Percentiles rank a stretch among this genome's conserved stretches.
These are phyloP conservation scores for Argyresthia goedartella DNA, from an alignment of 2,888 invertebrate genomes.

Conservation along the genomic window DNA sequence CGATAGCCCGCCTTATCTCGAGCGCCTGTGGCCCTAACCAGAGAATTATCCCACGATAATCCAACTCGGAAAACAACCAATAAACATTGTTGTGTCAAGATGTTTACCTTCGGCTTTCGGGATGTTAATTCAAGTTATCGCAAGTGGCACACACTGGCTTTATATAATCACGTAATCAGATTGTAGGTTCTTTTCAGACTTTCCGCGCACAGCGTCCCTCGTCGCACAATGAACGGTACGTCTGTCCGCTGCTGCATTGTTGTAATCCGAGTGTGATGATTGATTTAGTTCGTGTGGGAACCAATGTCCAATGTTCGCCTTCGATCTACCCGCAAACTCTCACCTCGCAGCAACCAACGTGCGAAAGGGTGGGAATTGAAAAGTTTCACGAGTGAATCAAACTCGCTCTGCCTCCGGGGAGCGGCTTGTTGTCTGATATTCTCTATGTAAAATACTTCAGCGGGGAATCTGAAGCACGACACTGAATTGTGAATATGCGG, in stretches of 20 bases:
- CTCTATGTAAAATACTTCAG: conserved; percentile 25
- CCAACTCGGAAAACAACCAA: conserved; percentile 57
- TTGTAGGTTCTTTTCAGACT: conserved; percentile 20
- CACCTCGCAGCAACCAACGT: background rate
- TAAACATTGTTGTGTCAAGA: conserved; percentile 52
- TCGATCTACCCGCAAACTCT: background rate
- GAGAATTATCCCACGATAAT: conserved; percentile 48
- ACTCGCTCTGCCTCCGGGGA: conserved; percentile 23
- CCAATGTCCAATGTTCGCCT: background rate
- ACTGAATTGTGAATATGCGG: background rate
- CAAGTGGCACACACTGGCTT: conserved; percentile 29
- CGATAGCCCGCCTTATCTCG: conserved; percentile 28
- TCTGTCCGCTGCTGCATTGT: background rate
- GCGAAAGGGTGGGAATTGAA: background rate
- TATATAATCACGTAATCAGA: conserved; percentile 45
- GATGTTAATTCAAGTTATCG: conserved; percentile 50
- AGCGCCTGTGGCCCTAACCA: conserved; percentile 33
- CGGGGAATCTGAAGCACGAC: conserved; percentile 27
- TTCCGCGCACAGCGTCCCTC: background rate
- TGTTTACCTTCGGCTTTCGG: conserved; percentile 42
- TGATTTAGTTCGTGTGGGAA: background rate
- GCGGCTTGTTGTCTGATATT: conserved; percentile 31
- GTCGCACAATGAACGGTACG: conserved; percentile 1
- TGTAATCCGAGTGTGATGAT: conserved; percentile 15
- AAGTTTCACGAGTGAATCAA: conserved; percentile 19